phyloP scores from a whole-genome alignment of 1,140 invertebrate species.

The Papilio xuthus region DNA sequence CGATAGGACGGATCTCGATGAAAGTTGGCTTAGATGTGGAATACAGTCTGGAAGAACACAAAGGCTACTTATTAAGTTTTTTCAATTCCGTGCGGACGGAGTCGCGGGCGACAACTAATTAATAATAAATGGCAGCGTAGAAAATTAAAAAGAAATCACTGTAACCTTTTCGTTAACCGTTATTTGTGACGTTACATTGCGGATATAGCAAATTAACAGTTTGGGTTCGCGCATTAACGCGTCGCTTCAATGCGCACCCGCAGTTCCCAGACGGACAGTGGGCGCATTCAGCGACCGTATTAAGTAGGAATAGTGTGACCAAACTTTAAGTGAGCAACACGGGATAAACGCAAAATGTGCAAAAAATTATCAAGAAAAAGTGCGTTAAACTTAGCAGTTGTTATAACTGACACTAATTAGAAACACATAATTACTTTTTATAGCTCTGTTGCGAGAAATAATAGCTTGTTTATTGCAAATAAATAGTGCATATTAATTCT shows the following conservation, averaged over 20 bases:
- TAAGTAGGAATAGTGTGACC: conserved; percentile 40
- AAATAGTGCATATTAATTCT: background rate
- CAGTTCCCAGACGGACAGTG: conserved; percentile 48
- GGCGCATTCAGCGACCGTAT: conserved; percentile 44
- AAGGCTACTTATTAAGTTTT: too few species aligned
- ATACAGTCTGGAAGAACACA: too few species aligned
- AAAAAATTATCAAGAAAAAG: background rate
- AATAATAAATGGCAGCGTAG: background rate
- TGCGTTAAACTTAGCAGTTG: background rate
- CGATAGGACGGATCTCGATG: too few species aligned
- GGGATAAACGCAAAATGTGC: background rate
- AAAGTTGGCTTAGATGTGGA: too few species aligned
- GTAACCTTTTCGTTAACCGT: conserved; percentile 18
- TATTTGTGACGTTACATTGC: conserved; percentile 29
- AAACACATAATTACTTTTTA: background rate
- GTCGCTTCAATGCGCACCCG: conserved; percentile 22
- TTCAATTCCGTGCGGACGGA: too few species aligned
- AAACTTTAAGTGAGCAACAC: background rate
- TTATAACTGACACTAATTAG: background rate
- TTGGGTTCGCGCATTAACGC: conserved; percentile 44
- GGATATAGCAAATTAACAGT: conserved; percentile 40
- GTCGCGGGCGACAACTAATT: too few species aligned
- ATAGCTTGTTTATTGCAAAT: background rate
- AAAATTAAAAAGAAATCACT: background rate
- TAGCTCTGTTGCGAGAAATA: background rate